A percentile compares a stretch with the other conserved stretches of the same genome.
These are phyloP conservation scores for Hypena proboscidalis DNA, from an alignment of 2,888 invertebrate species.

Conservation along the genomic window DNA sequence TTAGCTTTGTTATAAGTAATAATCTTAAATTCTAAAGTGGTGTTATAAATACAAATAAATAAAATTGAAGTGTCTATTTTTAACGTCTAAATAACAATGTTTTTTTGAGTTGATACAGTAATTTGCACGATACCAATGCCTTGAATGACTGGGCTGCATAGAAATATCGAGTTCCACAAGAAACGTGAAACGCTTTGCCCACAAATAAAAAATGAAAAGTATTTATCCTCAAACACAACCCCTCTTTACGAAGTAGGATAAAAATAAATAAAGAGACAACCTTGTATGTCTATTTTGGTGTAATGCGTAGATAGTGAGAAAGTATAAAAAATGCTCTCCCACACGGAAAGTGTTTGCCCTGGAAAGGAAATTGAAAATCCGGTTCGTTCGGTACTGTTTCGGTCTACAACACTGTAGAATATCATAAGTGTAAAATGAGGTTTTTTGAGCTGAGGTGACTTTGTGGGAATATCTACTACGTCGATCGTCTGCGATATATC, in stretches of 20 bases:
- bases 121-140: too few species aligned
- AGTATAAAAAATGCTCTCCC: conserved; percentile 33
- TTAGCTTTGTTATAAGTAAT: too few species aligned
- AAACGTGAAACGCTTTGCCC: too few species aligned
- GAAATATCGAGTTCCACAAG: too few species aligned
- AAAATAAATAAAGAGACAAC: background rate
- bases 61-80: too few species aligned
- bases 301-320: conserved; percentile 16
- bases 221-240: too few species aligned
- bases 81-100: too few species aligned
- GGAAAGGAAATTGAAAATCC: conserved; percentile 53
- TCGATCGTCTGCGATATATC: background rate
- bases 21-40: too few species aligned
- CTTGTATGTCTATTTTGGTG: background rate
- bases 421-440: conserved; percentile 30
- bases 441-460: conserved; percentile 14
- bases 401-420: conserved; percentile 27
- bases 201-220: too few species aligned
- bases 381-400: conserved; percentile 39
- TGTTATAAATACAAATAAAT: too few species aligned
- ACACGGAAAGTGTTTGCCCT: conserved; percentile 43
- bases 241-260: background rate
- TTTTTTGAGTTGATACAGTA: too few species aligned
- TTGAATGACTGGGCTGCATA: too few species aligned
- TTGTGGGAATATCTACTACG: background rate